phyloP scores from a whole-genome alignment of 2,888 invertebrate species.

The Eulithis prunata region DNA sequence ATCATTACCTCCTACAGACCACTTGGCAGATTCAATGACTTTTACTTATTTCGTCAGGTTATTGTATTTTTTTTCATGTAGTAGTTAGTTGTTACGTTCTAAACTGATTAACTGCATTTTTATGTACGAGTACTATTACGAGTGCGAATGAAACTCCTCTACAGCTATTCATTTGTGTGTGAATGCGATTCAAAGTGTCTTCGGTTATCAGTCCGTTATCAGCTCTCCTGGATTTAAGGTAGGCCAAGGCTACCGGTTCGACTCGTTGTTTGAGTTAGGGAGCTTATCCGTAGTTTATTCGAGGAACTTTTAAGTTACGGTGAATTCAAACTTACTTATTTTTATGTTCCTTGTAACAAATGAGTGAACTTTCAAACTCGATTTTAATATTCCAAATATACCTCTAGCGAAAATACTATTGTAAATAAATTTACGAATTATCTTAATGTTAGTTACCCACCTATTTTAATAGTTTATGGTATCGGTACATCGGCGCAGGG shows the following conservation, averaged over 20 bases:
- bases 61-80: too few species aligned
- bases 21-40: too few species aligned
- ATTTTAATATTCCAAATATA: too few species aligned
- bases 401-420: too few species aligned
- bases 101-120: too few species aligned
- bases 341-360: background rate
- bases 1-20: too few species aligned
- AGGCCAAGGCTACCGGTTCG: background rate
- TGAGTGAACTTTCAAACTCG: too few species aligned
- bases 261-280: conserved; percentile 11
- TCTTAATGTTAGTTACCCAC: too few species aligned
- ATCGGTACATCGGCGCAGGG: conserved; percentile 39
- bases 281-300: conserved; percentile 14
- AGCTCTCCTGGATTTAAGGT: conserved; percentile 17
- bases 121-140: too few species aligned
- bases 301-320: conserved; percentile 13
- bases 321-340: background rate
- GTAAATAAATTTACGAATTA: too few species aligned
- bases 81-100: too few species aligned
- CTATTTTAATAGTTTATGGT: conserved; percentile 27
- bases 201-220: conserved; percentile 19
- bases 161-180: background rate
- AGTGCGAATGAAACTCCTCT: background rate
- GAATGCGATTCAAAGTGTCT: conserved; percentile 20
- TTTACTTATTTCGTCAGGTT: too few species aligned